These are phyloP conservation scores for Scaptomyza reducta DNA, from an alignment of 2,888 invertebrate genomes.

Conservation along the genomic window DNA sequence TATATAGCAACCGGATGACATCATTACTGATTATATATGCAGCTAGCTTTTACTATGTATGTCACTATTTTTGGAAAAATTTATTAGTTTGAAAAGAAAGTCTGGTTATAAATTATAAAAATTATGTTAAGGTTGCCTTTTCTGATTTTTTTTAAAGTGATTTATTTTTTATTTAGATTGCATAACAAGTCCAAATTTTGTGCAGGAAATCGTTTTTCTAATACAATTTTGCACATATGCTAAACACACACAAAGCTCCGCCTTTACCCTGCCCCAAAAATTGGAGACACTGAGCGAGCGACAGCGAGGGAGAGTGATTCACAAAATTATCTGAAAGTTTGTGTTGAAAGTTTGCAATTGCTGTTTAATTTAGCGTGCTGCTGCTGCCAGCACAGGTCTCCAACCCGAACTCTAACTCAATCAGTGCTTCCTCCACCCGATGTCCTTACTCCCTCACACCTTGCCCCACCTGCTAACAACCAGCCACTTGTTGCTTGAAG, in stretches of 20 bases:
- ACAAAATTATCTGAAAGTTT: constrained; percentile 70
- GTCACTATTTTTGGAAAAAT: background rate
- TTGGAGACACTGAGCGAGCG: too few species aligned
- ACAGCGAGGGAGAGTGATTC: constrained; percentile 25
- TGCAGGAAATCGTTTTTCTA: constrained; percentile 61
- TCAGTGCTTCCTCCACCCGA: constrained; percentile 40
- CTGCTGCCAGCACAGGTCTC: too few species aligned
- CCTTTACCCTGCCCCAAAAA: constrained; percentile 13
- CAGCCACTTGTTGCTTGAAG: constrained; percentile 43
- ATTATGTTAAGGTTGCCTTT: background rate
- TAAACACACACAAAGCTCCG: constrained; percentile 33
- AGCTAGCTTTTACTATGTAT: background rate
- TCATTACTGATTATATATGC: background rate
- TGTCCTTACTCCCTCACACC: too few species aligned
- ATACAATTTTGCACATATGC: constrained; percentile 60
- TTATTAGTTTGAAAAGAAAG: background rate
- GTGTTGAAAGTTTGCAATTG: constrained; percentile 81
- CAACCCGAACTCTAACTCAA: constrained; percentile 66
- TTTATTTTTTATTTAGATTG: constrained; percentile 37
- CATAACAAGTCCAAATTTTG: constrained; percentile 41
- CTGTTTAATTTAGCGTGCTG: constrained; percentile 81
- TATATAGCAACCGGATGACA: constrained; percentile 2
- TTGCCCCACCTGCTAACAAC: too few species aligned
- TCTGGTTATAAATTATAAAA: too few species aligned
- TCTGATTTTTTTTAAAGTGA: constrained; percentile 45